Evolutionary conservation across 2,797 vertebrate genomes (phyloP), one percentile per base, ranked within the genome.

Genomic region (Mergus octosetaceus): DNA sequence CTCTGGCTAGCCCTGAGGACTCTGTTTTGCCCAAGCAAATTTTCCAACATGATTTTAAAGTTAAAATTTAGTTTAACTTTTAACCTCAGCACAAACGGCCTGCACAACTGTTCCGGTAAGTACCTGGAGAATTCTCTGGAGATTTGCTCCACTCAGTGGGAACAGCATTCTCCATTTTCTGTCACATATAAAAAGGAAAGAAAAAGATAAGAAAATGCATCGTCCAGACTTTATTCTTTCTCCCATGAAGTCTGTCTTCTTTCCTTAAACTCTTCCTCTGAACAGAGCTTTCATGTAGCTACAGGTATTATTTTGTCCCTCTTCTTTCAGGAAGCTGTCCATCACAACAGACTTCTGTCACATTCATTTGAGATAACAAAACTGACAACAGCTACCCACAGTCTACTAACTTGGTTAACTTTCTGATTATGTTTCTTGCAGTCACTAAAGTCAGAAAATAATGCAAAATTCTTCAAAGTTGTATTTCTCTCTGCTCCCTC

Each of bases 41-140:
- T 91, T 93, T 94, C 60, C 3, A 1, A 17, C 81, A 53, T 1
- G 0, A 66, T 18, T 70, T 95, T 86, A 49, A 95, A 86, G 21
- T 73, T 53, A 81, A 76, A 84, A 73, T 88, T 73, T 72, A 5
- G 14, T 92, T 94, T 94, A 94, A 75, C 82, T 83, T 96, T 92
- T 78, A 93, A 93, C 76, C 36, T 88, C 60, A 78, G 16, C 28
- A 49, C 47, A 88, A 69, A 41, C 6, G 58, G 62, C 72, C 34
- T 90, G 43, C 11, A 24, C 21, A 15, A 41, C 45, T n/a, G 25
- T 66, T 95, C n/a, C 25, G 79, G 32, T 38, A 91, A 70, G 20
- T 86, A 69, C 25, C 47, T 76, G 73, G 54, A 76, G 75, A 86
- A 21, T 86, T 21, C 34, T 91, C 66, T 43, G 79, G 51, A 66